These are phyloP conservation scores for Formica selysi DNA, from an alignment of 1,140 invertebrate species.

Conservation along the genomic window DNA sequence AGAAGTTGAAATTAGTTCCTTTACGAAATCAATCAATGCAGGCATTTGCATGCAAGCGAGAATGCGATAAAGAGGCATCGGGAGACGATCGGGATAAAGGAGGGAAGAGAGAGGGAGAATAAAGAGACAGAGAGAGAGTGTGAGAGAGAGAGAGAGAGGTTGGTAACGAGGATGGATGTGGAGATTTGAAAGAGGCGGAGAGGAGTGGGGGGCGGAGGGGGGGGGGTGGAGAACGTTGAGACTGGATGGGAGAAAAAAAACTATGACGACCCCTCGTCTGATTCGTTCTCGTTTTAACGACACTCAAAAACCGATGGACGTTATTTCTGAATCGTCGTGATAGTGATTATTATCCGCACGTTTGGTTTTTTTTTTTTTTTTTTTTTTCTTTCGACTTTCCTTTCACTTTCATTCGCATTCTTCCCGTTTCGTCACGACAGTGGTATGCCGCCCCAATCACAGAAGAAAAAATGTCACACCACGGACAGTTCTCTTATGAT, in stretches of 20 bases:
- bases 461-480: conserved; percentile 91
- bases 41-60: conserved; percentile 85
- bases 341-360: conserved; percentile 52
- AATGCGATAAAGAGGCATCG: conserved; percentile 80
- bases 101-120: conserved; percentile 41
- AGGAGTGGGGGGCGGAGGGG: background rate
- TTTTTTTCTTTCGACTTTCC: conserved; percentile 44
- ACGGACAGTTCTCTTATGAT: conserved; percentile 83
- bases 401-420: conserved; percentile 56
- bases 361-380: conserved; percentile 40
- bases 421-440: conserved; percentile 80
- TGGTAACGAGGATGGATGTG: background rate
- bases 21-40: conserved; percentile 85
- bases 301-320: conserved; percentile 89
- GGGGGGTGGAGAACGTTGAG: background rate
- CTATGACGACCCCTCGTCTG: conserved; percentile 81
- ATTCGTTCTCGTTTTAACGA: conserved; percentile 84
- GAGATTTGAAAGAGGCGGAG: background rate
- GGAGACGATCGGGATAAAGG: conserved; percentile 48
- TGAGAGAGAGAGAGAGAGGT: conserved; percentile 68
- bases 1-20: conserved; percentile 88
- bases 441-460: conserved; percentile 90
- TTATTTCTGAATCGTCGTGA: conserved; percentile 75
- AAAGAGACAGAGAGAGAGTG: conserved; percentile 11
- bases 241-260: conserved; percentile 73